A percentile compares a stretch with the other conserved stretches of the same genome.
These are phyloP conservation scores for Candoia aspera DNA, from an alignment of 2,113 vertebrate species.

Conservation along the genomic window DNA sequence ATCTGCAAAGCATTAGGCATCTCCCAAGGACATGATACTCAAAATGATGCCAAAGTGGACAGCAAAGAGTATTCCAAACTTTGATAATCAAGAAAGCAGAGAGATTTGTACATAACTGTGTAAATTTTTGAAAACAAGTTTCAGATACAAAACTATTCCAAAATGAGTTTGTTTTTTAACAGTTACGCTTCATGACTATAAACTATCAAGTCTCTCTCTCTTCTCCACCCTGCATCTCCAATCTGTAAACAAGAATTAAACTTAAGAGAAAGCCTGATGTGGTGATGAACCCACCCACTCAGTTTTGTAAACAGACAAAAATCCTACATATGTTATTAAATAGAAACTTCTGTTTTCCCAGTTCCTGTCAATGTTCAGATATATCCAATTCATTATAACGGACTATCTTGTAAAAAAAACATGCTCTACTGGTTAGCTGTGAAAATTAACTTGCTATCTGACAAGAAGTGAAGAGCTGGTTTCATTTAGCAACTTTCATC, in stretches of 20 bases:
- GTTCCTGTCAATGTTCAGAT: slow-evolving; percentile 34
- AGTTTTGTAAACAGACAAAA: slow-evolving; percentile 66
- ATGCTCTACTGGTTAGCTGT: slow-evolving; percentile 9
- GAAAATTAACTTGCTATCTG: slow-evolving; percentile 42
- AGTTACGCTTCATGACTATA: slow-evolving; percentile 40
- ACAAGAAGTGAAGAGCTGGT: neutral
- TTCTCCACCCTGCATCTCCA: slow-evolving; percentile 22
- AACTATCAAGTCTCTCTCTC: neutral
- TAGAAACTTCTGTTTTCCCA: slow-evolving; percentile 51
- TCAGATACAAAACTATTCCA: slow-evolving; percentile 21
- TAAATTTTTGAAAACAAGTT: slow-evolving; percentile 26
- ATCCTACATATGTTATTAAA: slow-evolving; percentile 69
- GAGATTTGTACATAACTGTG: slow-evolving; percentile 19
- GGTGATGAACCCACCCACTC: slow-evolving; percentile 65
- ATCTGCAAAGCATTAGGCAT: slow-evolving; percentile 43
- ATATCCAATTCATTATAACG: slow-evolving; percentile 20
- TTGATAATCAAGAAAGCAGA: slow-evolving; percentile 40
- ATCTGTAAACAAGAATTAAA: slow-evolving; percentile 63
- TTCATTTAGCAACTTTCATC: slow-evolving; percentile 26
- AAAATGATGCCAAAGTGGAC: slow-evolving; percentile 50
- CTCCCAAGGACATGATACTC: neutral
- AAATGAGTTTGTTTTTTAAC: slow-evolving; percentile 12
- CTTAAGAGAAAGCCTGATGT: slow-evolving; percentile 36
- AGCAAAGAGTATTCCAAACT: slow-evolving; percentile 7
- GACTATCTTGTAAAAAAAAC: slow-evolving; percentile 26